Conservation (phyloP, 2,888 invertebrate species). For the Diloba caeruleocephala region DNA sequence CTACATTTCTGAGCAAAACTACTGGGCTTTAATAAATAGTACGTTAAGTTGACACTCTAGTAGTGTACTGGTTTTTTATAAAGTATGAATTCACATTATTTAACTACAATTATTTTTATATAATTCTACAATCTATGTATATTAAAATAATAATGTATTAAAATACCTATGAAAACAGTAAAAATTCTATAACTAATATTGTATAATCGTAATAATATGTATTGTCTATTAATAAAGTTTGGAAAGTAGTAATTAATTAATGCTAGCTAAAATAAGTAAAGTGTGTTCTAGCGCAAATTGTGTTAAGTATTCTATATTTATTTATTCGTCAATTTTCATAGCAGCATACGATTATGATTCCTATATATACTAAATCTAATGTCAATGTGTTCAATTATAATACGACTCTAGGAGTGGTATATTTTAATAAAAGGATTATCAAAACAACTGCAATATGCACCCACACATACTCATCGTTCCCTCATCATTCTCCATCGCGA, state of each 20-base stretch:
- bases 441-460: constrained; percentile 34
- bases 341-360: not conserved
- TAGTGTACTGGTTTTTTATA: constrained; percentile 1
- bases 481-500: constrained; percentile 53
- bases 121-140: too few relatives aligned
- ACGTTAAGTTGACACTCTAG: not conserved
- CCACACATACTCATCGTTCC: constrained; percentile 73
- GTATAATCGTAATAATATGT: not conserved
- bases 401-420: constrained; percentile 26
- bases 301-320: constrained; percentile 4
- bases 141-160: too few relatives aligned
- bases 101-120: too few relatives aligned
- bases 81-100: not conserved
- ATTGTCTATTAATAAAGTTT: too few relatives aligned
- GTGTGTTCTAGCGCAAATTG: constrained; percentile 23
- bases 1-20: constrained; percentile 5
- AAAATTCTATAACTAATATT: constrained; percentile 8
- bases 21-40: constrained; percentile 4
- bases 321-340: too few relatives aligned
- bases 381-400: not conserved
- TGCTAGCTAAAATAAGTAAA: constrained; percentile 6
- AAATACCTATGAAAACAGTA: too few relatives aligned
- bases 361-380: constrained; percentile 17
- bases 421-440: not conserved
- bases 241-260: not conserved